Conservation (phyloP, 1,140 invertebrate species). For the Riptortus pedestris region DNA sequence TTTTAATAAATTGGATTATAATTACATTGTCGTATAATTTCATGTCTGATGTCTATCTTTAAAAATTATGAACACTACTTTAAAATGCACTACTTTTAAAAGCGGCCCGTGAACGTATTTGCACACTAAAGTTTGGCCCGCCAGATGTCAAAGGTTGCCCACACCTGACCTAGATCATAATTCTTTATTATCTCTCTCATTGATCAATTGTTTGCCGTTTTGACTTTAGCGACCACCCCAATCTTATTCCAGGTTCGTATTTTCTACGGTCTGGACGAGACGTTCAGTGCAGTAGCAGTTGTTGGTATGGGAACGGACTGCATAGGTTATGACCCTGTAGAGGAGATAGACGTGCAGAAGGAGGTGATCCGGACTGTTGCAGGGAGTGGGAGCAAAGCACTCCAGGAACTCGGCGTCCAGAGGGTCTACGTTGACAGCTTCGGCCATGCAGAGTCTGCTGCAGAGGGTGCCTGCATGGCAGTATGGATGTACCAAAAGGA, state of each 20-base stretch:
- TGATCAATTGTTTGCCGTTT: too few relatives aligned
- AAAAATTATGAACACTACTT: too few relatives aligned
- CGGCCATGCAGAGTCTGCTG: constrained; percentile 43
- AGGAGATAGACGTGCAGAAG: constrained; percentile 40
- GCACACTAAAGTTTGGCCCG: too few relatives aligned
- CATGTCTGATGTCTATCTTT: too few relatives aligned
- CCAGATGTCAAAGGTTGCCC: too few relatives aligned
- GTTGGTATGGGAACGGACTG: constrained; percentile 41
- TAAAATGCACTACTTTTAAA: too few relatives aligned
- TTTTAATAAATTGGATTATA: too few relatives aligned
- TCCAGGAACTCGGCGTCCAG: constrained; percentile 36
- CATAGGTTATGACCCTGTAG: constrained; percentile 37
- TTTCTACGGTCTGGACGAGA: constrained; percentile 38
- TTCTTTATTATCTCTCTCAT: too few relatives aligned
- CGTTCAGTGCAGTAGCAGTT: constrained; percentile 40
- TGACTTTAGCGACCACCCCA: too few relatives aligned
- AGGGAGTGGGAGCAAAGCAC: constrained; percentile 37
- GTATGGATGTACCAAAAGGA: constrained; percentile 44
- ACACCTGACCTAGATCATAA: too few relatives aligned
- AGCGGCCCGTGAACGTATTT: too few relatives aligned
- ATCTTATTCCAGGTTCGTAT: constrained; percentile 36
- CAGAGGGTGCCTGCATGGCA: constrained; percentile 41
- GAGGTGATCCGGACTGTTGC: constrained; percentile 42
- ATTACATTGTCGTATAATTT: too few relatives aligned
- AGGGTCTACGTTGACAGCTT: constrained; percentile 43